Conservation (phyloP, 2,888 invertebrate species). For the Chymomyza fuscimana region DNA sequence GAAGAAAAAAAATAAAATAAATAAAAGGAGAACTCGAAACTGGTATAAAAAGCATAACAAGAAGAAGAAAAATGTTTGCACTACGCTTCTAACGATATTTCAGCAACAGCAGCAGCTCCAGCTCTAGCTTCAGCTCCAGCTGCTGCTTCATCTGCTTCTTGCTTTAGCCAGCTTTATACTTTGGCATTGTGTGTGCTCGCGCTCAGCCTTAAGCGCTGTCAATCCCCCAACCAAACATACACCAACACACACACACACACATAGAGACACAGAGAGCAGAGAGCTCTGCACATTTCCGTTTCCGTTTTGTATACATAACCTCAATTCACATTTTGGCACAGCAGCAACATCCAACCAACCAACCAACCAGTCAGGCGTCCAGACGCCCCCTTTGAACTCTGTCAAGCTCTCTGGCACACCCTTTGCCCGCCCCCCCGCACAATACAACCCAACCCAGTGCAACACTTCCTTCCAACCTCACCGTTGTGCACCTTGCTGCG, state of each 20-base stretch:
- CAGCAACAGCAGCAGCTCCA: neutral
- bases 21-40: too few species aligned
- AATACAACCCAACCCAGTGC: too few species aligned
- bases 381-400: neutral
- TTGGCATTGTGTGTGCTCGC: neutral
- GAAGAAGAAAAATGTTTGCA: constrained; percentile 31
- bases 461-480: constrained; percentile 42
- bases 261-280: neutral
- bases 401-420: neutral
- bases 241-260: constrained; percentile 14
- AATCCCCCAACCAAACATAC: constrained; percentile 41
- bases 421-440: constrained; percentile 63
- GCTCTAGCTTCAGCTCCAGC: neutral
- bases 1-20: neutral
- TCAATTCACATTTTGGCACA: constrained; percentile 72
- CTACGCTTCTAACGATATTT: constrained; percentile 50
- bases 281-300: constrained; percentile 70
- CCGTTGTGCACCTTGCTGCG: constrained; percentile 57
- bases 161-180: constrained; percentile 59
- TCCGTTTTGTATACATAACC: constrained; percentile 76
- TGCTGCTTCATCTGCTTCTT: constrained; percentile 37
- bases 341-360: constrained; percentile 28
- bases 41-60: neutral
- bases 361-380: neutral
- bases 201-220: constrained; percentile 58